Percentiles rank a stretch among this genome's conserved stretches.
phyloP scores from a whole-genome alignment of 1,140 invertebrate genomes.

The Maconellicoccus hirsutus region DNA sequence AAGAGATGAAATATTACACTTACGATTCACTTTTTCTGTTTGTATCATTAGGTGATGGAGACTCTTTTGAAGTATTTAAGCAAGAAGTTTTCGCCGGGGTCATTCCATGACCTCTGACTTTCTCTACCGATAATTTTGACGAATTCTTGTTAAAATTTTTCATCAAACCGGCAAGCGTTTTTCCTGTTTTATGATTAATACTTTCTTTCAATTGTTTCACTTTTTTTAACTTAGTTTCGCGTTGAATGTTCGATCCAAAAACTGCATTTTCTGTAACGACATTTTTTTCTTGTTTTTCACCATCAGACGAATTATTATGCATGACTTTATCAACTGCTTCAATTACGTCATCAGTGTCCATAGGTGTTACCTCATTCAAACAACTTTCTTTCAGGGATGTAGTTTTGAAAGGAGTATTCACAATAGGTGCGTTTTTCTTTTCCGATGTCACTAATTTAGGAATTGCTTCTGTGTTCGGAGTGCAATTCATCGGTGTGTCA shows the following conservation, averaged over 20 bases:
- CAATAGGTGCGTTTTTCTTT: background rate
- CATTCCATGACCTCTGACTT: background rate
- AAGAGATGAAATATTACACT: too few species aligned
- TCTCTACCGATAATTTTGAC: background rate
- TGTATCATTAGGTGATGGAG: too few species aligned
- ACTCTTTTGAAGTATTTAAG: background rate
- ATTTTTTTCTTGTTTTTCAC: too few species aligned
- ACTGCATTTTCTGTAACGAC: too few species aligned
- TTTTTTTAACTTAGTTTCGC: background rate
- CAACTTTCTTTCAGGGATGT: too few species aligned
- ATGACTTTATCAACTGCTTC: background rate
- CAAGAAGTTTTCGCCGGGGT: background rate
- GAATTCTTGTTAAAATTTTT: background rate
- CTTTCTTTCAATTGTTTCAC: background rate
- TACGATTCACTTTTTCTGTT: too few species aligned
- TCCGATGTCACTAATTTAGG: background rate
- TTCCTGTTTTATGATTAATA: background rate
- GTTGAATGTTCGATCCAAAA: too few species aligned
- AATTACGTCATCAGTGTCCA: background rate
- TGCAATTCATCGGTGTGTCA: background rate
- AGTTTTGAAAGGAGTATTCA: too few species aligned
- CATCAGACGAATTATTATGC: background rate
- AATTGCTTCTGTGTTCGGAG: background rate
- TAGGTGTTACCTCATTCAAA: background rate
- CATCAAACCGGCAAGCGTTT: background rate